Percentiles rank a stretch among this genome's conserved stretches.
Evolutionary conservation across 1,140 invertebrate genomes (phyloP).

Genomic region (Parapsyche elsis): DNA sequence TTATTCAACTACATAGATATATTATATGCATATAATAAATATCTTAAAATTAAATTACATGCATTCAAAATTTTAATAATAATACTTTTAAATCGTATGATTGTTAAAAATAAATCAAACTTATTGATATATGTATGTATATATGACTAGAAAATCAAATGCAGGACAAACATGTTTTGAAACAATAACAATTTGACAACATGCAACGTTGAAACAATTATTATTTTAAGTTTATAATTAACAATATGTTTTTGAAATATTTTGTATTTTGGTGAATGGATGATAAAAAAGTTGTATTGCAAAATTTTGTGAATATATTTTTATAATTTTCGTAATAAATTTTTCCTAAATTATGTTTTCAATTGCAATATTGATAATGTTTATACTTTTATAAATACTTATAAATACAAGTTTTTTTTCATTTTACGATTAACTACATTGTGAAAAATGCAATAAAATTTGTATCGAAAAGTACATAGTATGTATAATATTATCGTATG

Average conservation of each 20-base stretch:
- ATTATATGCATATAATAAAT: constrained; percentile 20
- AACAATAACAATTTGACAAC: neutral
- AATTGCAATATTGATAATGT: neutral
- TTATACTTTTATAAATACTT: too few species aligned
- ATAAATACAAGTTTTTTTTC: too few species aligned
- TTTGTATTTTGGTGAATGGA: too few species aligned
- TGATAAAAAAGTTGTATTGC: too few species aligned
- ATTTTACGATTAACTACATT: neutral
- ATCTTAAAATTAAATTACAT: constrained; percentile 12
- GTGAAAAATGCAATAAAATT: constrained; percentile 20
- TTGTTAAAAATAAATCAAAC: neutral
- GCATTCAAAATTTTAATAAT: constrained; percentile 22
- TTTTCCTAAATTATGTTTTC: neutral
- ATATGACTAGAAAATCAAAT: neutral
- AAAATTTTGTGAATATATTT: too few species aligned
- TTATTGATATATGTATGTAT: too few species aligned
- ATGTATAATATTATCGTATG: constrained; percentile 20
- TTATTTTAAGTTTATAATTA: too few species aligned
- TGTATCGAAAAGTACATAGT: constrained; percentile 18
- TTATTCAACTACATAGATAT: constrained; percentile 48
- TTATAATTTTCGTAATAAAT: too few species aligned
- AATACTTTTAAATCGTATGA: neutral
- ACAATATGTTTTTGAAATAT: too few species aligned
- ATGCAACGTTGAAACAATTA: too few species aligned
- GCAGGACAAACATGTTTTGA: neutral